A percentile compares a stretch with the other conserved stretches of the same genome.
Evolutionary conservation across 2,113 vertebrate genomes (phyloP).

Genomic region (Melanostigma gelatinosum): DNA sequence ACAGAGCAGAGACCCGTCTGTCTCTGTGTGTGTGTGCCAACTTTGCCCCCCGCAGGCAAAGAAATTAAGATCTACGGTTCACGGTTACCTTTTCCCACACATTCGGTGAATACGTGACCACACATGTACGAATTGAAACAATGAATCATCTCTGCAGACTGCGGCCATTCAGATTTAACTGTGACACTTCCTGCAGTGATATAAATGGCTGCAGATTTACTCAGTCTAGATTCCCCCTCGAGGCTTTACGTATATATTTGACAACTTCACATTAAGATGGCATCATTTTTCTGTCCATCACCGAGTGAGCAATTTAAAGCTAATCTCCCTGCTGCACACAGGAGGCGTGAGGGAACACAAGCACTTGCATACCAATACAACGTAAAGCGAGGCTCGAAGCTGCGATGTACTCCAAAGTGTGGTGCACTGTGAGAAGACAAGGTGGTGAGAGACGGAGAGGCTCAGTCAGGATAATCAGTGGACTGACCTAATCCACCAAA

Average conservation of each 20-base stretch:
- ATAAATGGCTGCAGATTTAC: conserved; percentile 48
- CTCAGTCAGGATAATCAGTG: conserved; percentile 58
- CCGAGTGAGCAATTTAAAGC: conserved; percentile 38
- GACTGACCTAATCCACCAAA: conserved; percentile 53
- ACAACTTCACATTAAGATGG: conserved; percentile 48
- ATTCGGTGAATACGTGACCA: conserved; percentile 50
- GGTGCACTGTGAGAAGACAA: conserved; percentile 1
- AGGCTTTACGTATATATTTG: conserved; percentile 51
- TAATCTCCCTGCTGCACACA: conserved; percentile 43
- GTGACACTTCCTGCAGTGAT: conserved; percentile 38
- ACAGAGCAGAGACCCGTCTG: conserved; percentile 59
- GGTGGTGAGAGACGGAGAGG: conserved; percentile 15
- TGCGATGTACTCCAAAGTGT: conserved; percentile 15
- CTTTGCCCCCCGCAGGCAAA: conserved; percentile 61
- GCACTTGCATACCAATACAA: conserved; percentile 32
- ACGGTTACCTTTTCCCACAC: conserved; percentile 57
- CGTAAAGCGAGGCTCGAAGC: not conserved
- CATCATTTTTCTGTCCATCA: conserved; percentile 50
- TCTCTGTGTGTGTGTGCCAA: conserved; percentile 45
- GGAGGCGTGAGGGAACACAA: conserved; percentile 10
- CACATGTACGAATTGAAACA: conserved; percentile 62
- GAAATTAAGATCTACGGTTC: conserved; percentile 60
- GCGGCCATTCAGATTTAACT: conserved; percentile 40
- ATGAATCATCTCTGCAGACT: conserved; percentile 55
- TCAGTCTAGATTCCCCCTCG: conserved; percentile 7